A percentile compares a stretch with the other conserved stretches of the same genome.
Conservation (phyloP, 2,797 vertebrate species). For the Staurois parvus region DNA sequence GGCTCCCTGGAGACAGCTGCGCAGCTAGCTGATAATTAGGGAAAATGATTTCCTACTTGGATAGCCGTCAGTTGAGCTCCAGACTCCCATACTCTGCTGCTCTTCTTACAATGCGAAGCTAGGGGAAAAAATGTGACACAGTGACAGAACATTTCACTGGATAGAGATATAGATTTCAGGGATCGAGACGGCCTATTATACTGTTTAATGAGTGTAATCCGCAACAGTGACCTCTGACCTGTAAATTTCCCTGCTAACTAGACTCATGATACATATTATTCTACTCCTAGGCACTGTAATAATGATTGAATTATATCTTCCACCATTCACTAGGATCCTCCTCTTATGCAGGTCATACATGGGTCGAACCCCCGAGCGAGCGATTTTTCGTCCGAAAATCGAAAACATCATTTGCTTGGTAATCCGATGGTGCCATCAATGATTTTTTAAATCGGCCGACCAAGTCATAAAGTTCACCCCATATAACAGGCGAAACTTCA, state of each 20-base stretch:
- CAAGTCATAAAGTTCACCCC: no score
- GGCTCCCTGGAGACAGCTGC: conserved; percentile 55
- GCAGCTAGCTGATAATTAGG: conserved; percentile 56
- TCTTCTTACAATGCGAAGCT: neutral
- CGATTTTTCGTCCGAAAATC: no score
- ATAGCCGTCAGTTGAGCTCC: conserved; percentile 38
- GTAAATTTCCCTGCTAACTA: conserved; percentile 24
- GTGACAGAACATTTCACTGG: conserved; percentile 16
- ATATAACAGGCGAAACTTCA: no score
- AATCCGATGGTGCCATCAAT: no score
- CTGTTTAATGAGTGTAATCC: conserved; percentile 41
- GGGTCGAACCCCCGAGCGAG: no score
- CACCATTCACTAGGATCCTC: neutral
- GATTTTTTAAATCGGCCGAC: no score
- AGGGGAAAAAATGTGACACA: conserved; percentile 30
- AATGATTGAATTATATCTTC: neutral
- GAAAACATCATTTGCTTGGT: no score
- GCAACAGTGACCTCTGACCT: conserved; percentile 21
- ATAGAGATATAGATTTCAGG: conserved; percentile 43
- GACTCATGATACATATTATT: conserved; percentile 4
- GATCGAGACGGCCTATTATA: conserved; percentile 41
- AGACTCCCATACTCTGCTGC: conserved; percentile 42
- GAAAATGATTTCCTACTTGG: conserved; percentile 55
- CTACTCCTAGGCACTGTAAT: neutral
- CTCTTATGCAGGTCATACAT: no score